phyloP scores from a whole-genome alignment of 2,888 invertebrate species.

The Tryphoninae sp. region DNA sequence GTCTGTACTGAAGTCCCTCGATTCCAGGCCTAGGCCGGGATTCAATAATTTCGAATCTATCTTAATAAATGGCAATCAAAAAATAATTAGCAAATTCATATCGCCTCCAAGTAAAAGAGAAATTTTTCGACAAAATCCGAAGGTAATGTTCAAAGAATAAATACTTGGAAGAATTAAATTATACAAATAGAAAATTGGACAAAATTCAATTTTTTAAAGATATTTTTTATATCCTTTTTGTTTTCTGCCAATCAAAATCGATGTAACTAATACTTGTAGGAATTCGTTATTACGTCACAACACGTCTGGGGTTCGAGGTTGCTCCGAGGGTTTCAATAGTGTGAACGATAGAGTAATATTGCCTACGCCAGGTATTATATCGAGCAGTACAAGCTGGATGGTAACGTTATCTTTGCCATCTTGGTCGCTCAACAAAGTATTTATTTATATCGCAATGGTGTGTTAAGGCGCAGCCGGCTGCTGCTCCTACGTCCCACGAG shows the following conservation, averaged over 20 bases:
- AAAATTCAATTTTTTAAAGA: no score
- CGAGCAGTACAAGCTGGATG: background rate
- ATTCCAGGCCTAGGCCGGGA: no score
- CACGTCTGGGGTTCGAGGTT: background rate
- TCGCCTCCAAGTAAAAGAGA: no score
- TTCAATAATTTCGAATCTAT: background rate
- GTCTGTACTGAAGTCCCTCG: no score
- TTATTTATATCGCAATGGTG: constrained; percentile 52
- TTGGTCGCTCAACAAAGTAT: constrained; percentile 55
- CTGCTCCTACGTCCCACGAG: constrained; percentile 53
- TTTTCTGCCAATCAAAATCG: no score
- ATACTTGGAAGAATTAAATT: no score
- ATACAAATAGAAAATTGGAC: no score
- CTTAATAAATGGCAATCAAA: no score
- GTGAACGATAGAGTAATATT: constrained; percentile 18
- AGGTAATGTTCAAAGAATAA: no score
- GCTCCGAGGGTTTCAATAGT: background rate
- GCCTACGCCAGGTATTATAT: constrained; percentile 14
- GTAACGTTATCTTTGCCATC: constrained; percentile 54
- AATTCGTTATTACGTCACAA: background rate
- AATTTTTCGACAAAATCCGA: no score
- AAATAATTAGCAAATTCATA: no score
- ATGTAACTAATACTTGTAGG: background rate
- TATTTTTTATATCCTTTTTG: no score
- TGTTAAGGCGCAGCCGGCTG: constrained; percentile 53